Evolutionary conservation across 2,797 vertebrate species (phyloP), one percentile per base, ranked within the genome.

Genomic region (Antrozous pallidus): DNA sequence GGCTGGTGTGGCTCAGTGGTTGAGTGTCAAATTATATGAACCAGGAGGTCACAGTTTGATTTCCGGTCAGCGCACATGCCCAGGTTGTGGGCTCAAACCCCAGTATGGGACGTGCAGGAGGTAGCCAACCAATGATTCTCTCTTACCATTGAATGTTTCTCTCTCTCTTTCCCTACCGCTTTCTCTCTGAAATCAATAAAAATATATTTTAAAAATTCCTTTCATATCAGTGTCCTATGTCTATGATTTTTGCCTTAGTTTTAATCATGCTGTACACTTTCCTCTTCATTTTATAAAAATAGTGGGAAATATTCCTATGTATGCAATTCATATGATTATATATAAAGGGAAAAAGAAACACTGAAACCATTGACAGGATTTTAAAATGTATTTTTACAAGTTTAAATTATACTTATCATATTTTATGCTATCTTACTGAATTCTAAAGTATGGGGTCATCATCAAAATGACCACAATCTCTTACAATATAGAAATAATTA

Each of bases 341-440:
- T 31, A 20, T n/a, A 91, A 4, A 87, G 4, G 0, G 74, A 61
- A 77, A 67, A 71, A 71, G 40, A 78, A 49, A 63, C 24, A 45
- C 63, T 69, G 51, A 94, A 92, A 88, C 7, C 49, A 73, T 24
- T 49, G 82, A 63, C 5, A 90, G 3, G 8, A 3, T 47, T 96
- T 96, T 65, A 65, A 93, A 89, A 86, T 89, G 2, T 2, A 31
- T 71, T 79, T 91, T 95, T 63, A 22, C 3, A 92, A 61, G 13
- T 86, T 92, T 88, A 77, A 77, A 42, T 71, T 69, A 40, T 49
- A 49, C 7, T 54, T 74, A 6, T 65, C 8, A 69, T 18, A 75
- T 88, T 45, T 89, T 84, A 77, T 84, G 24, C 49, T 79, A 70
- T 20, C 12, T 14, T 88, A 45, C 22, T 89, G 65, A 94, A 81